Evolutionary conservation across 2,113 vertebrate species (phyloP), one percentile per base, ranked within the genome.

Genomic region (Argyrosomus japonicus): DNA sequence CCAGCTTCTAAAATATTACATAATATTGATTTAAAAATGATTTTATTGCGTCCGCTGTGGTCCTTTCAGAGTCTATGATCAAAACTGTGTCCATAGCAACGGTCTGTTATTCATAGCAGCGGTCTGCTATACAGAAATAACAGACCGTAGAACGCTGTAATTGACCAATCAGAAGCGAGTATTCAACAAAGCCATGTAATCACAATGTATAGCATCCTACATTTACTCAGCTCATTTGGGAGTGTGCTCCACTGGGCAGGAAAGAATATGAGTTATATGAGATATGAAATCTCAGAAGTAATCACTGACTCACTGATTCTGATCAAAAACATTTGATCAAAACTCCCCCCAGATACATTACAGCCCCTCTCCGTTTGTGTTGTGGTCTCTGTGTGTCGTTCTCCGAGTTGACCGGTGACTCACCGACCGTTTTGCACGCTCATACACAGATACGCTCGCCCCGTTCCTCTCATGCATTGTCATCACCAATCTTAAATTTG

Each of bases 401-500:
- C 62, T 74, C 51, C 4, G 15, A 56, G 79, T 9, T 43, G 72
- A 75, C 57, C 75, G 13, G 27, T 90, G 84, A 88, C 79, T 88
- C 84, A 79, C 61, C 21, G 23, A 12, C 40, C 56, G 58, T 70
- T 88, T 81, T 73, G 77, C 61, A 75, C 68, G 53, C 74, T 87
- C 77, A 27, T 40, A 75, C 86, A 18, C 72, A 53, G 36, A 71
- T 64, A 47, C 15, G 25, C 27, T 68, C 63, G 5, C 23, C 67
- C 75, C 2, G 47, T 56, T 75, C 63, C 67, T 87, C 85, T 82
- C 79, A 53, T 87, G 82, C 84, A 81, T 82, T 89, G 89, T 92
- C 91, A 87, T 89, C 73, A 53, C 86, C 82, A 53, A 84, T 86
- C 81, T 88, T 85, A 90, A 88, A 91, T 88, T 85, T 89, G 87